phyloP scores from a whole-genome alignment of 1,140 invertebrate species.

The Vanessa tameamea region DNA sequence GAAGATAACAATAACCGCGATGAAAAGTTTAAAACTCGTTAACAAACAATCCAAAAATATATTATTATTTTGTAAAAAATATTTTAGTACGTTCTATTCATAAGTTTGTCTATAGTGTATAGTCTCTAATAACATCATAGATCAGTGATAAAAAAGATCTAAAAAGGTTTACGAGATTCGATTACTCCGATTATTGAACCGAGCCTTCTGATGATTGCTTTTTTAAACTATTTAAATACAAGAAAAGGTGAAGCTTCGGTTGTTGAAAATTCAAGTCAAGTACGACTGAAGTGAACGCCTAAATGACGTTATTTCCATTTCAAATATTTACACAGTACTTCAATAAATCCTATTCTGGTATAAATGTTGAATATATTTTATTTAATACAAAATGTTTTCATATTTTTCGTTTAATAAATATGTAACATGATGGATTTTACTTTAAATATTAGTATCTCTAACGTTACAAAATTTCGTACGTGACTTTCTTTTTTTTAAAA shows the following conservation, averaged over 20 bases:
- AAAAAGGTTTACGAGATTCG: slow-evolving; percentile 46
- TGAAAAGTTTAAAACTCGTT: too few species aligned
- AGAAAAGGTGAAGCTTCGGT: slow-evolving; percentile 33
- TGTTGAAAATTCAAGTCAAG: slow-evolving; percentile 31
- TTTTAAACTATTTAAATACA: slow-evolving; percentile 21
- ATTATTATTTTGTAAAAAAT: too few species aligned
- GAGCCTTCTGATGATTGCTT: slow-evolving; percentile 39
- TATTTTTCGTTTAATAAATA: too few species aligned
- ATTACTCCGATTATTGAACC: slow-evolving; percentile 55
- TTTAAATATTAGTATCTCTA: too few species aligned
- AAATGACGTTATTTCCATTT: slow-evolving; percentile 18
- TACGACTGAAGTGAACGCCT: slow-evolving; percentile 9
- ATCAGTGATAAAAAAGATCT: slow-evolving; percentile 5
- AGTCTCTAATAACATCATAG: background rate
- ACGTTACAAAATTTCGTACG: too few species aligned
- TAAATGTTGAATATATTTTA: background rate
- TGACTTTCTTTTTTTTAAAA: too few species aligned
- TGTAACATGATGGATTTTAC: too few species aligned
- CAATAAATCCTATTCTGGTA: slow-evolving; percentile 5
- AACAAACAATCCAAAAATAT: too few species aligned
- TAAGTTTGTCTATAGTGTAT: background rate
- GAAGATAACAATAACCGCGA: too few species aligned
- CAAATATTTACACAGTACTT: slow-evolving; percentile 23
- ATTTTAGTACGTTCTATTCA: background rate
- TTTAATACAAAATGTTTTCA: background rate